A percentile compares a stretch with the other conserved stretches of the same genome.
phyloP scores from a whole-genome alignment of 2,888 invertebrate genomes.

The Drosophila demipolita region DNA sequence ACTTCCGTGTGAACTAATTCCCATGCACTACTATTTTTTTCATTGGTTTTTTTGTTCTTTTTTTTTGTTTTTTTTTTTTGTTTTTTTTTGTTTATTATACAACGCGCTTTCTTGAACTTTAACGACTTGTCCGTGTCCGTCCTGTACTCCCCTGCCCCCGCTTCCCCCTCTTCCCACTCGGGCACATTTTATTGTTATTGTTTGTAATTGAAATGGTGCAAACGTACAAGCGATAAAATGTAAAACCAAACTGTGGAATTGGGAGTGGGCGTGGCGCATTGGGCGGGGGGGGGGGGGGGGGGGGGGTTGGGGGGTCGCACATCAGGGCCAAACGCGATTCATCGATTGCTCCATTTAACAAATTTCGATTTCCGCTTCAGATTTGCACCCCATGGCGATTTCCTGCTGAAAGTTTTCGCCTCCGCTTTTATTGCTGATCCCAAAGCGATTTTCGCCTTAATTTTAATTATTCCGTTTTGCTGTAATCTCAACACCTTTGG shows the following conservation, averaged over 20 bases:
- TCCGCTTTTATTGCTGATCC: conserved; percentile 64
- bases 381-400: conserved; percentile 66
- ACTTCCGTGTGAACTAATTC: conserved; percentile 81
- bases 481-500: conserved; percentile 39
- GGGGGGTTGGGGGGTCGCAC: conserved; percentile 13
- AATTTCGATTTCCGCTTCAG: conserved; percentile 81
- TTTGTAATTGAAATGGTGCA: conserved; percentile 82
- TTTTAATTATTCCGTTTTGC: conserved; percentile 67
- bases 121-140: conserved; percentile 45
- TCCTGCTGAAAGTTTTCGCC: conserved; percentile 61
- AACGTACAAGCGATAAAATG: conserved; percentile 82
- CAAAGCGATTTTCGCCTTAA: conserved; percentile 49
- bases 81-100: conserved; percentile 15
- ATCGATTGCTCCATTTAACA: conserved; percentile 82
- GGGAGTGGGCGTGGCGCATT: conserved; percentile 6
- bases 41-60: conserved; percentile 9
- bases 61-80: conserved; percentile 15
- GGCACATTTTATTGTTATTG: conserved; percentile 77
- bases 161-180: conserved; percentile 14
- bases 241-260: conserved; percentile 66
- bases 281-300: no score
- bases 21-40: conserved; percentile 64
- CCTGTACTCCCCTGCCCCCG: conserved; percentile 3
- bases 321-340: conserved; percentile 55
- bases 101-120: conserved; percentile 65